phyloP scores from a whole-genome alignment of 2,113 vertebrate species.

The Cavia porcellus region DNA sequence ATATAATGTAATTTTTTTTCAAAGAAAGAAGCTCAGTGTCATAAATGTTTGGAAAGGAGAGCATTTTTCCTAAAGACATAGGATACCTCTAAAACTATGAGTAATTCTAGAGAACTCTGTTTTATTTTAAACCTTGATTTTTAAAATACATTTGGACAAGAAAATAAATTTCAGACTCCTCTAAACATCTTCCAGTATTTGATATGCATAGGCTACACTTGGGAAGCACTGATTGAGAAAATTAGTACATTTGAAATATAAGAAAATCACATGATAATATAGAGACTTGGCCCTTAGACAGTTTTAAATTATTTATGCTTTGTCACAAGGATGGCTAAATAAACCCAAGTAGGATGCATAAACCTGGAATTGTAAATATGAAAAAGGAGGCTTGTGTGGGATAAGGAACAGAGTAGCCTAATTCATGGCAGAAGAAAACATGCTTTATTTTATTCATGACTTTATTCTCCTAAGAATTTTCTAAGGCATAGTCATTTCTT shows the following conservation, averaged over 20 bases:
- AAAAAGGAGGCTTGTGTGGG: background rate
- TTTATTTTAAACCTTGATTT: constrained; percentile 11
- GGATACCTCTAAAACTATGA: background rate
- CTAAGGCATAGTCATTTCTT: background rate
- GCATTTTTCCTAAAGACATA: background rate
- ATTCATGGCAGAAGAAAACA: background rate
- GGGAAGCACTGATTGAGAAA: background rate
- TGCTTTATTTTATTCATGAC: constrained; percentile 13
- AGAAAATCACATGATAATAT: background rate
- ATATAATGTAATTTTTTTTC: background rate
- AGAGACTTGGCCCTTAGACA: background rate
- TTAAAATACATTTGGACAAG: background rate
- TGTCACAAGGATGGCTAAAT: background rate
- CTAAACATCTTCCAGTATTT: background rate
- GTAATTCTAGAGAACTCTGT: background rate
- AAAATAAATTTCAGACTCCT: background rate
- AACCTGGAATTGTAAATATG: background rate
- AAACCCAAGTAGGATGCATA: background rate
- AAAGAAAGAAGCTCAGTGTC: background rate
- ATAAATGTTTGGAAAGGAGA: constrained; percentile 15
- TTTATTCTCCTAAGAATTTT: constrained; percentile 13
- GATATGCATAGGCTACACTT: background rate
- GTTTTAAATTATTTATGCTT: background rate
- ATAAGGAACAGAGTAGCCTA: background rate
- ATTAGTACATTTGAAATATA: constrained; percentile 10